These are phyloP conservation scores for Hypocryptadius cinnamomeus DNA, from an alignment of 2,113 vertebrate species.

Conservation along the genomic window DNA sequence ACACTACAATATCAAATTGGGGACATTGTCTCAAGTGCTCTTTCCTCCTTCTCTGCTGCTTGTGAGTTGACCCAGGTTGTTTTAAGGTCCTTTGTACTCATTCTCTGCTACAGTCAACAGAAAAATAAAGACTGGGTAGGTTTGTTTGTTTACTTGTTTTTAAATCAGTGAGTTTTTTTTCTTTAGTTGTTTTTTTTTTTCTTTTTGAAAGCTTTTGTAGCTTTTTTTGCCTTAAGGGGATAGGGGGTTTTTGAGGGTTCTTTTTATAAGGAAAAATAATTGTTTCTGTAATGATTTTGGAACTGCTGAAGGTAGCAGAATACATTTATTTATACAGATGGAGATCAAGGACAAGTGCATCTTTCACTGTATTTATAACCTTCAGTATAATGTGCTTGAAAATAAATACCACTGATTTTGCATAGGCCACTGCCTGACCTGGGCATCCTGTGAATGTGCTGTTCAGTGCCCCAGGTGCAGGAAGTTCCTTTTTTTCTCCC, in stretches of 20 bases:
- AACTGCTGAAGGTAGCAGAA: background rate
- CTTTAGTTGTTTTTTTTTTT: background rate
- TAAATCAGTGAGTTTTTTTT: background rate
- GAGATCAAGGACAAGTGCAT: background rate
- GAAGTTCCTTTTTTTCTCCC: background rate
- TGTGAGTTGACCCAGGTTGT: background rate
- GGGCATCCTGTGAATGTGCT: background rate
- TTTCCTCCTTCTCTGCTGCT: background rate
- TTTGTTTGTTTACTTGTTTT: background rate
- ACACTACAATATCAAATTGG: background rate
- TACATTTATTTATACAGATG: background rate
- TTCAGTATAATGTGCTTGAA: background rate
- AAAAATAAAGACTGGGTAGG: background rate
- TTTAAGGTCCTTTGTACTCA: background rate
- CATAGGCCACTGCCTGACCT: background rate
- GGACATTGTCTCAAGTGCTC: background rate
- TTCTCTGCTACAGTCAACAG: background rate
- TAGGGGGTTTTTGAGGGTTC: fast-evolving
- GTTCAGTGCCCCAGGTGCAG: background rate
- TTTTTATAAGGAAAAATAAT: background rate
- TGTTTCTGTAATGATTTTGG: background rate
- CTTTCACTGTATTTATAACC: background rate
- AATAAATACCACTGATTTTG: background rate
- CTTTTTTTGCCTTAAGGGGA: background rate
- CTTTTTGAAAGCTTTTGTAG: background rate